These are phyloP conservation scores for Terebella lapidaria DNA, from an alignment of 2,888 invertebrate genomes.

Conservation along the genomic window DNA sequence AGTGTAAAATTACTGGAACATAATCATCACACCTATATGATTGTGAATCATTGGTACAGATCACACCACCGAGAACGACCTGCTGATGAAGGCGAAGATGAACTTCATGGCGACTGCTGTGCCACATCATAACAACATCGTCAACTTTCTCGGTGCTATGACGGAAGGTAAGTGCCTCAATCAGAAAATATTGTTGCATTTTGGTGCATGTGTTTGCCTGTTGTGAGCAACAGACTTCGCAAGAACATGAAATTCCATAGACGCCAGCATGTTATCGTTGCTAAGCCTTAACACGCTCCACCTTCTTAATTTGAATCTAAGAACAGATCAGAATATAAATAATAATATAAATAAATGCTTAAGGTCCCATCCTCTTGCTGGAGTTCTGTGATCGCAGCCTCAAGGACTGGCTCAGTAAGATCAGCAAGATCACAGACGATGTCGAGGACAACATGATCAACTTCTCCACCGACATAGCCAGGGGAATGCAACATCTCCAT, in stretches of 20 bases:
- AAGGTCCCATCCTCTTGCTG: slow-evolving; percentile 12
- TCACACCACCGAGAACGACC: not conserved
- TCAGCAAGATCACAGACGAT: slow-evolving; percentile 5
- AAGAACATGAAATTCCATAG: too few species aligned
- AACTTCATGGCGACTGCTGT: slow-evolving; percentile 2
- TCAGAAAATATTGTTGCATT: too few species aligned
- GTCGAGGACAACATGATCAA: slow-evolving; percentile 12
- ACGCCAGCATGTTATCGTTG: too few species aligned
- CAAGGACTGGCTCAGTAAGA: slow-evolving; percentile 9
- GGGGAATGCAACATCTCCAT: slow-evolving; percentile 15
- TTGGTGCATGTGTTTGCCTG: too few species aligned
- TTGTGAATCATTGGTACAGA: not conserved
- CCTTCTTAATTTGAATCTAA: too few species aligned
- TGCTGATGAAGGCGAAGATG: slow-evolving; percentile 7
- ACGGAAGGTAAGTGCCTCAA: not conserved
- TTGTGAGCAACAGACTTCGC: too few species aligned
- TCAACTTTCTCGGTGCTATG: slow-evolving; percentile 2
- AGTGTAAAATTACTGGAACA: not conserved
- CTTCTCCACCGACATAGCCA: slow-evolving; percentile 12
- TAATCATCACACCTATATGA: not conserved
- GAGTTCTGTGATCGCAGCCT: slow-evolving; percentile 10
- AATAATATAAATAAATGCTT: too few species aligned
- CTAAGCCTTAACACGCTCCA: too few species aligned
- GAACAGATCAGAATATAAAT: too few species aligned
- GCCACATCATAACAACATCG: slow-evolving; percentile 4